Percentiles rank a stretch among this genome's conserved stretches.
These are phyloP conservation scores for Anoplius nigerrimus DNA, from an alignment of 2,888 invertebrate species.

Conservation along the genomic window DNA sequence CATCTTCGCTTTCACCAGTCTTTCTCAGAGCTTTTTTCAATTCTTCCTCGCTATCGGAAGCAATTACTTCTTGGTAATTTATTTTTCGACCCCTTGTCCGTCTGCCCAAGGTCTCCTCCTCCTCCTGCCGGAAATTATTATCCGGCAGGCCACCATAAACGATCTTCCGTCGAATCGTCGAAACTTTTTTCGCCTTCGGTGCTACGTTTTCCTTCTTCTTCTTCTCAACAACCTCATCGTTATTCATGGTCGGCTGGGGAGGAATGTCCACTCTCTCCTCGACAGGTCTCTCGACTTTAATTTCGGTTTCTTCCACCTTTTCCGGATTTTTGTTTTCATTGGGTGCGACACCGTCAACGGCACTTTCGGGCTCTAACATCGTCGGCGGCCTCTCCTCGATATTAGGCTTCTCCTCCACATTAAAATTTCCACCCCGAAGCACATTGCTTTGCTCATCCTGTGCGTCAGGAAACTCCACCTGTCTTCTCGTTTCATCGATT, in stretches of 20 bases:
- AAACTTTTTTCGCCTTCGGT: slow-evolving; percentile 41
- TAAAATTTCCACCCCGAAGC: slow-evolving; percentile 61
- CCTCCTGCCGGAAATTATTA: slow-evolving; percentile 66
- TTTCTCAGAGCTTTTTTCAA: slow-evolving; percentile 73
- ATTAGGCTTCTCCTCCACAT: slow-evolving; percentile 14
- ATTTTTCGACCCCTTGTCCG: slow-evolving; percentile 85
- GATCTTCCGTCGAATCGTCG: slow-evolving; percentile 62
- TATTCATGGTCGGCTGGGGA: slow-evolving; percentile 12
- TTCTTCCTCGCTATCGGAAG: slow-evolving; percentile 85
- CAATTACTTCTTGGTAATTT: slow-evolving; percentile 85
- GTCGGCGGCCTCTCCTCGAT: slow-evolving; percentile 6
- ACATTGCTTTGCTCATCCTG: no score
- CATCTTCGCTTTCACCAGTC: slow-evolving; percentile 76
- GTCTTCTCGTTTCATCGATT: slow-evolving; percentile 73
- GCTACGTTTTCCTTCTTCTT: background rate
- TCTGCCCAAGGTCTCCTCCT: slow-evolving; percentile 80
- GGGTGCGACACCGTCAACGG: slow-evolving; percentile 22
- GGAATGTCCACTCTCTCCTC: slow-evolving; percentile 19
- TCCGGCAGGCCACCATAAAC: slow-evolving; percentile 73
- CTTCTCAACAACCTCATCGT: no score
- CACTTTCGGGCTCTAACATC: no score
- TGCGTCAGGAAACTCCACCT: no score
- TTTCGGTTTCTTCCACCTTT: slow-evolving; percentile 44
- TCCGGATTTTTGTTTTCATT: slow-evolving; percentile 27
- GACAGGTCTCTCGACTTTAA: no score